These are phyloP conservation scores for Chlorops oryzae DNA, from an alignment of 1,140 invertebrate genomes.

Conservation along the genomic window DNA sequence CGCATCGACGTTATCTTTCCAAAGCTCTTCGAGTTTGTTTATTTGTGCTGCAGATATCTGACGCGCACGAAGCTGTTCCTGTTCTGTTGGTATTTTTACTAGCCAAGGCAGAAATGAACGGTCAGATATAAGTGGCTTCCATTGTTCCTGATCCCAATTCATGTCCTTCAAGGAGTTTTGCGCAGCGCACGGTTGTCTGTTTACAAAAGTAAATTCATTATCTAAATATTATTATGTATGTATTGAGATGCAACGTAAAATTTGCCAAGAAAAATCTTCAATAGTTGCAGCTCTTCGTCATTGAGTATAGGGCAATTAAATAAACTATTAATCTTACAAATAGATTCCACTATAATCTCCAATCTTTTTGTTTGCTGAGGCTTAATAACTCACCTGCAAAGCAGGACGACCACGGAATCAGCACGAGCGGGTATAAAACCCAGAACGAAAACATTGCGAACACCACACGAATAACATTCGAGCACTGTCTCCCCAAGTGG, in stretches of 20 bases:
- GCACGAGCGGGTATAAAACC: slow-evolving; percentile 99
- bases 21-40: slow-evolving; percentile 95
- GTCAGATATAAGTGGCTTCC: slow-evolving; percentile 96
- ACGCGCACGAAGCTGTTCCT: slow-evolving; percentile 88
- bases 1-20: slow-evolving; percentile 97
- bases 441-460: slow-evolving; percentile 94
- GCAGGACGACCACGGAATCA: slow-evolving; percentile 96
- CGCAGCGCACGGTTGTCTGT: slow-evolving; percentile 87
- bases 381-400: slow-evolving; percentile 74
- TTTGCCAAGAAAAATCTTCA: background rate
- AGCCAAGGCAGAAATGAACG: slow-evolving; percentile 94
- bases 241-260: no score
- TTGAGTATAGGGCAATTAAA: no score
- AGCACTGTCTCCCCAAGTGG: slow-evolving; percentile 95
- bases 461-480: slow-evolving; percentile 98
- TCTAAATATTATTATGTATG: background rate
- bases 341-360: no score
- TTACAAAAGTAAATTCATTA: slow-evolving; percentile 3
- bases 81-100: slow-evolving; percentile 91
- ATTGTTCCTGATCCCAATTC: slow-evolving; percentile 99
- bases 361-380: no score
- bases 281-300: no score
- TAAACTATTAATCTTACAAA: no score
- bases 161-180: slow-evolving; percentile 95
- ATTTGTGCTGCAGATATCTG: slow-evolving; percentile 97